Conservation (phyloP, 2,797 vertebrate genomes). For the Hephaestus fuliginosus region DNA sequence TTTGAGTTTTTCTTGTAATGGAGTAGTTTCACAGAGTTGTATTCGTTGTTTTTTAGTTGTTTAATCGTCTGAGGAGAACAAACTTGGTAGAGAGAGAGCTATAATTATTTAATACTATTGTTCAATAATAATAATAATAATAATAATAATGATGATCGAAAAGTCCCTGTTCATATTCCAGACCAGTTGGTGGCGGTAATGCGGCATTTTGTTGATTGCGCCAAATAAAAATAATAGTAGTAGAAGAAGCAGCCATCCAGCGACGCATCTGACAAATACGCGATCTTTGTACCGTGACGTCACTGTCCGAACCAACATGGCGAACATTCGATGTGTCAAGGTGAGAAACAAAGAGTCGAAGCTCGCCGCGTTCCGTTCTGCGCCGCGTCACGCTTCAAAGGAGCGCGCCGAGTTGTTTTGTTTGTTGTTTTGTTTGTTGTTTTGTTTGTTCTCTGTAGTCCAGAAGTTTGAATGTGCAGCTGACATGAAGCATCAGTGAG, state of each 20-base stretch:
- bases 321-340: constrained; percentile 87
- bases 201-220: too few species aligned
- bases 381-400: fast-evolving
- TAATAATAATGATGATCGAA: too few species aligned
- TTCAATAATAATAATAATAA: too few species aligned
- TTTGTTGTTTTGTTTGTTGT: neutral
- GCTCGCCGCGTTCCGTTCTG: fast-evolving
- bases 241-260: too few species aligned
- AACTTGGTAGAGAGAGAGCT: too few species aligned
- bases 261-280: neutral
- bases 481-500: neutral
- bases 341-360: constrained; percentile 74
- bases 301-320: constrained; percentile 76
- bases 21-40: too few species aligned
- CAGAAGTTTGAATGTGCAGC: constrained; percentile 7
- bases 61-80: too few species aligned
- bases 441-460: neutral
- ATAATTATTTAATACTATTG: too few species aligned
- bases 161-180: too few species aligned
- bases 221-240: too few species aligned
- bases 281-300: constrained; percentile 55
- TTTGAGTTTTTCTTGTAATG: too few species aligned
- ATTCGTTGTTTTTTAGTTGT: too few species aligned
- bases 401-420: fast-evolving
- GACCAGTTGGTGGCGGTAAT: neutral